phyloP scores from a whole-genome alignment of 1,140 invertebrate genomes.

The Triops longicaudatus region DNA sequence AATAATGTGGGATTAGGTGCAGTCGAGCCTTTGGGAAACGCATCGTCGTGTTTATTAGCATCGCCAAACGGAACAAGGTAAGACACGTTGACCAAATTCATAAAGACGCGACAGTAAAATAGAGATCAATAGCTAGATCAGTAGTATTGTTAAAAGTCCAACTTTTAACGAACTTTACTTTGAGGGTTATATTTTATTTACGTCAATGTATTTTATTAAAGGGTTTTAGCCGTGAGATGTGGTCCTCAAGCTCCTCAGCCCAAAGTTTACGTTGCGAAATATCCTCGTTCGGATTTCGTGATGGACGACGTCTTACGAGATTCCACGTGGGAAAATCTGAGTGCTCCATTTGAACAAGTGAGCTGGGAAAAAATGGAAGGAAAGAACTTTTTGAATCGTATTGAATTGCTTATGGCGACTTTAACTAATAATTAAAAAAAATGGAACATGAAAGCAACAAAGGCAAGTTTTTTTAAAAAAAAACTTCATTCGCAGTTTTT shows the following conservation, averaged over 20 bases:
- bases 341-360: constrained; percentile 68
- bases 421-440: constrained; percentile 49
- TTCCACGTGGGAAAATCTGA: constrained; percentile 39
- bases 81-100: background rate
- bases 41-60: constrained; percentile 70
- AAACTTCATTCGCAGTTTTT: background rate
- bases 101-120: constrained; percentile 26
- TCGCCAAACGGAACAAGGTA: constrained; percentile 74
- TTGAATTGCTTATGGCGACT: constrained; percentile 91
- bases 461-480: background rate
- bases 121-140: no score
- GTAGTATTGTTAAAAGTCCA: no score
- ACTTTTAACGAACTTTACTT: no score
- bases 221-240: constrained; percentile 78
- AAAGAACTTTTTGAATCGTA: constrained; percentile 93
- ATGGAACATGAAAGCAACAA: background rate
- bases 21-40: constrained; percentile 82
- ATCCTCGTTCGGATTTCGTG: constrained; percentile 16
- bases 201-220: constrained; percentile 32
- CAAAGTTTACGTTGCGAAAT: constrained; percentile 25
- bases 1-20: constrained; percentile 69
- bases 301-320: constrained; percentile 28
- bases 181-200: constrained; percentile 32
- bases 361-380: constrained; percentile 90
- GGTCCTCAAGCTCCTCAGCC: constrained; percentile 53